Evolutionary conservation across 2,113 vertebrate species (phyloP).

Genomic region (Casuarius casuarius): DNA sequence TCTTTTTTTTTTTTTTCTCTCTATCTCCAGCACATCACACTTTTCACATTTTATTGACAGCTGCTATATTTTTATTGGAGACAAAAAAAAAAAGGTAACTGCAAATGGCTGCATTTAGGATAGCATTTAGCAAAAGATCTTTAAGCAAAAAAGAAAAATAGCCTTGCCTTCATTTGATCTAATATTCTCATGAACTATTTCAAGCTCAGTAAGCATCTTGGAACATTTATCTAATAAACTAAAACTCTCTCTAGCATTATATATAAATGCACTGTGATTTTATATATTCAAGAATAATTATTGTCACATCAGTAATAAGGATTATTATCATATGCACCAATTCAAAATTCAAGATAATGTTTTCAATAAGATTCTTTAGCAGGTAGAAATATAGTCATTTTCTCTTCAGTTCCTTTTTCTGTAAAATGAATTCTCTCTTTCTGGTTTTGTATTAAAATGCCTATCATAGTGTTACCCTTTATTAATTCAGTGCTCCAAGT

Average conservation of each 20-base stretch:
- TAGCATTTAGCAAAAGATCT: background rate
- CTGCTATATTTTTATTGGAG: conserved; percentile 42
- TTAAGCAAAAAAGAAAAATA: background rate
- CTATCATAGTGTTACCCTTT: background rate
- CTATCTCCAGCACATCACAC: background rate
- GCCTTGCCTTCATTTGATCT: background rate
- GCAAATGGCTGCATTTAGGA: background rate
- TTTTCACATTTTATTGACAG: conserved; percentile 47
- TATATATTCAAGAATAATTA: background rate
- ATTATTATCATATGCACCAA: background rate
- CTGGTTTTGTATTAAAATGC: background rate
- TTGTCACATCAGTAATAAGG: background rate
- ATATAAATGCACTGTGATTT: background rate
- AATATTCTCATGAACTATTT: background rate
- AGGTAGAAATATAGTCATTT: background rate
- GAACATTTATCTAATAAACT: background rate
- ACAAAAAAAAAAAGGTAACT: background rate
- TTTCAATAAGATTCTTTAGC: background rate
- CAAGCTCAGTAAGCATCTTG: background rate
- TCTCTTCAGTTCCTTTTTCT: background rate
- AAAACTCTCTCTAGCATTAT: background rate
- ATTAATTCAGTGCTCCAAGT: background rate
- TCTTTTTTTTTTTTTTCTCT: background rate
- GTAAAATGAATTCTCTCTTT: background rate
- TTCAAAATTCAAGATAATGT: background rate